phyloP scores from a whole-genome alignment of 2,888 invertebrate genomes.

The Chloromyia formosa region DNA sequence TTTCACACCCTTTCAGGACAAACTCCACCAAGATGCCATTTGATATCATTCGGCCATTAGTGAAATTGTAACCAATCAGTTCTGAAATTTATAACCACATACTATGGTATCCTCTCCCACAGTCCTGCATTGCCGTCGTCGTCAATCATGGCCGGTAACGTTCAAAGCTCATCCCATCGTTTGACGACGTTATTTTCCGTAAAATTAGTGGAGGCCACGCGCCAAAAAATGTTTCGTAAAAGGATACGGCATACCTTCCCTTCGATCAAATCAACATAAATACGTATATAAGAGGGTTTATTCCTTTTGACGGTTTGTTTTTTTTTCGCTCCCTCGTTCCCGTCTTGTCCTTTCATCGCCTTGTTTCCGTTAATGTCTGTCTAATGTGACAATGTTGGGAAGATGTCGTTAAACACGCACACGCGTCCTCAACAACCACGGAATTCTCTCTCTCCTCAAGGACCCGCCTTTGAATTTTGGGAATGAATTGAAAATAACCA shows the following conservation, averaged over 20 bases:
- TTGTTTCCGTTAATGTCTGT: constrained; percentile 8
- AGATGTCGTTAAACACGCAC: constrained; percentile 43
- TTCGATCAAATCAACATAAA: constrained; percentile 23
- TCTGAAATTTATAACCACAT: constrained; percentile 28
- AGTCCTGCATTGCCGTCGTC: background rate
- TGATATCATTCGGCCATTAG: constrained; percentile 40
- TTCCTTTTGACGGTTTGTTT: constrained; percentile 1
- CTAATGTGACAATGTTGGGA: constrained; percentile 37
- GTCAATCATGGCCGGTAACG: background rate
- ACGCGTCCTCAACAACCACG: constrained; percentile 18
- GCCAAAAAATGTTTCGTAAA: constrained; percentile 33
- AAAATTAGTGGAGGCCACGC: constrained; percentile 41
- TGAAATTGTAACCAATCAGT: constrained; percentile 41
- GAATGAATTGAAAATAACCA: constrained; percentile 33
- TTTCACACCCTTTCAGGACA: constrained; percentile 10
- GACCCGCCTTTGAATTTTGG: constrained; percentile 42
- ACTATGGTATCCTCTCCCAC: constrained; percentile 18
- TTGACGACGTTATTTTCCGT: constrained; percentile 19
- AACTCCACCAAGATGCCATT: constrained; percentile 15
- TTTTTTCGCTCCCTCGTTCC: background rate
- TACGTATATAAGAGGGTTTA: no score
- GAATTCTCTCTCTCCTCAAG: constrained; percentile 31
- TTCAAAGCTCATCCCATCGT: constrained; percentile 17
- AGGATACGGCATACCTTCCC: constrained; percentile 26
- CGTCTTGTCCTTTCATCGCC: background rate